Percentiles rank a stretch among this genome's conserved stretches.
Evolutionary conservation across 2,888 invertebrate genomes (phyloP).

Genomic region (Oxycera nigricornis): DNA sequence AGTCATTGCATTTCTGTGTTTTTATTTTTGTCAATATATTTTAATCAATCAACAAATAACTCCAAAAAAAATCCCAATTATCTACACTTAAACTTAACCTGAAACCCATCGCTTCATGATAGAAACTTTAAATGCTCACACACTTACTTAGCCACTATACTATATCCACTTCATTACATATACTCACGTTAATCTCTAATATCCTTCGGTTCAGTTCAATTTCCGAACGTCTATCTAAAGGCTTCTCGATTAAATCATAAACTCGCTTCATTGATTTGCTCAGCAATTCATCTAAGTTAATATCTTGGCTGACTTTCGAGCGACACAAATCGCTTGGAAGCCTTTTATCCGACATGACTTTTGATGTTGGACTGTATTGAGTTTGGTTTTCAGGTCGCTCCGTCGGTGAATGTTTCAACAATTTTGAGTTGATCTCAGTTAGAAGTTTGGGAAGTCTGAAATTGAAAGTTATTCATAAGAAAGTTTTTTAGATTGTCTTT

Average conservation of each 20-base stretch:
- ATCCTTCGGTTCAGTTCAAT: conserved; percentile 58
- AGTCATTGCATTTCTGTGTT: too few relatives aligned
- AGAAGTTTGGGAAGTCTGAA: conserved; percentile 41
- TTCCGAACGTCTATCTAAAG: conserved; percentile 55
- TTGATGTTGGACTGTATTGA: conserved; percentile 37
- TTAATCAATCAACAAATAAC: too few relatives aligned
- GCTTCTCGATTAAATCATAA: conserved; percentile 59
- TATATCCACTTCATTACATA: too few relatives aligned
- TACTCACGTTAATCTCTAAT: conserved; percentile 60
- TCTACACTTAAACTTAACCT: too few relatives aligned
- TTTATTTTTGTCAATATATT: too few relatives aligned
- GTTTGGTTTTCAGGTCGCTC: conserved; percentile 40
- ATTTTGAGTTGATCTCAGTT: conserved; percentile 3
- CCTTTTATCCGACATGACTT: conserved; percentile 44
- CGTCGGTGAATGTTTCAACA: conserved; percentile 27
- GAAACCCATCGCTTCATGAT: too few relatives aligned
- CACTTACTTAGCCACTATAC: too few relatives aligned
- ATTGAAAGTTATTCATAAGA: too few relatives aligned
- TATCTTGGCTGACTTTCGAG: conserved; percentile 45
- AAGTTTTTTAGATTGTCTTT: too few relatives aligned
- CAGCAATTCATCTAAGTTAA: conserved; percentile 59
- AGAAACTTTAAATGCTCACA: too few relatives aligned
- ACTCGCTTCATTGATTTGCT: conserved; percentile 59
- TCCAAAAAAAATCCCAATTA: too few relatives aligned
- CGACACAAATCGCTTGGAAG: conserved; percentile 45